Base-by-base conservation (phyloP, 2,113 vertebrate genomes). In the Chaenocephalus aceratus region DNA sequence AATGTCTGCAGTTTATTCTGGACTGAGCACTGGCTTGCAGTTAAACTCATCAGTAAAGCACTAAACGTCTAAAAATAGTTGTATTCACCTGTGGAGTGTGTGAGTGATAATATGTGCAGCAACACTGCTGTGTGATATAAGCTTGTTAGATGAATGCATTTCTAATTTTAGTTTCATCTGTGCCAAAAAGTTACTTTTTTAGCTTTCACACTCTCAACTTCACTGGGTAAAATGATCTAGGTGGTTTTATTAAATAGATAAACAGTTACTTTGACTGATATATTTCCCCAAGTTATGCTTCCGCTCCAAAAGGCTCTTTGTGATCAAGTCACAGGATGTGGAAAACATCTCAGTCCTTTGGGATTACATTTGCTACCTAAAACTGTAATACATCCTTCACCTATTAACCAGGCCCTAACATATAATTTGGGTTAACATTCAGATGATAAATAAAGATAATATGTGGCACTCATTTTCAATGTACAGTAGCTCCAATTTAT, bases 31-130 rank as follows among this genome's bases (percentile, higher is more conserved):
- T 46, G 30, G 7, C 23, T 63, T 53, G 49, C 21, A 57, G 36
- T 41, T 41, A 41, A 41, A 41, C 36, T 85, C 41, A 74, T 41
- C 64, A 49, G 13, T 78, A 66, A 6, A 36, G 48, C n/a, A 54
- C 10, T 54, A 3, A 54, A 41, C 44, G 12, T 74, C 48, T 57
- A 77, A 77, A 76, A 73, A 83, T 75, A 46, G 13, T 16, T 61
- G 7, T 30, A 15, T 72, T 71, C 14, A 26, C 45, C 63, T 63
- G 34, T 45, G 34, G 48, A 18, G 10, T 18, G 41, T 57, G 36
- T 57, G 15, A 49, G 34, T 16, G 4, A 26, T 23, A 6, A 14
- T 48, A 60, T 60, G 3, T 36, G 18, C 10, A 57, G 48, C 13
- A 69, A 52, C 45, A 10, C 18, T 15, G 18, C 23, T 26, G 8